A percentile compares a stretch with the other conserved stretches of the same genome.
Conservation (phyloP, 2,113 vertebrate species). For the Oreochromis spilurus region DNA sequence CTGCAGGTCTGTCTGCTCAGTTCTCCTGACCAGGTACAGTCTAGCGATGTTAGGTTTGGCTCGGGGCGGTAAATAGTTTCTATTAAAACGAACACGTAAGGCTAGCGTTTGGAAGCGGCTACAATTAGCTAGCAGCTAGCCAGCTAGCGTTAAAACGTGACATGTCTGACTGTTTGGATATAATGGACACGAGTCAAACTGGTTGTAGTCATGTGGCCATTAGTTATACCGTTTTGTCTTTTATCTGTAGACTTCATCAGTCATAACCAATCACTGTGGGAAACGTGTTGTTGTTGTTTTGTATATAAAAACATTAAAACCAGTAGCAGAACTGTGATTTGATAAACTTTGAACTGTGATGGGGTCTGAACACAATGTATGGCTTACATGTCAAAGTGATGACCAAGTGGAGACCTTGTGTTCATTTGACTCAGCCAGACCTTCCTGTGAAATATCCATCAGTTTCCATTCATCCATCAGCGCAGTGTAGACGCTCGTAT, state of each 20-base stretch:
- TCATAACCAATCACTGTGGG: background rate
- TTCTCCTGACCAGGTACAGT: conserved; percentile 48
- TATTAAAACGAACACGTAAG: background rate
- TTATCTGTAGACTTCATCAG: background rate
- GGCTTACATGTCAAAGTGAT: background rate
- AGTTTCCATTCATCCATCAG: background rate
- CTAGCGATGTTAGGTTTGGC: background rate
- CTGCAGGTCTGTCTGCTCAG: background rate
- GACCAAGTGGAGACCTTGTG: background rate
- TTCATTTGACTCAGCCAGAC: background rate
- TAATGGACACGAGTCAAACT: background rate
- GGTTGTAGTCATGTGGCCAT: background rate
- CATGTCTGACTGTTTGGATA: background rate
- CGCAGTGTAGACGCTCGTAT: background rate
- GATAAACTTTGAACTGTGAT: background rate
- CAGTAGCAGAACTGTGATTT: background rate
- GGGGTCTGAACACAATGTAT: background rate
- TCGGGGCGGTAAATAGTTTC: background rate
- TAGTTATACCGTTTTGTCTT: background rate
- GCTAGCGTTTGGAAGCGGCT: background rate
- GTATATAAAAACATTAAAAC: background rate
- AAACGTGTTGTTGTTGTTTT: background rate
- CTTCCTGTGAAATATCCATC: background rate
- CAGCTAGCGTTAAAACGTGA: background rate
- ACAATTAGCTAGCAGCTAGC: conserved; percentile 6